Evolutionary conservation across 2,888 invertebrate genomes (phyloP).

Genomic region (Galerucella nymphaeae): DNA sequence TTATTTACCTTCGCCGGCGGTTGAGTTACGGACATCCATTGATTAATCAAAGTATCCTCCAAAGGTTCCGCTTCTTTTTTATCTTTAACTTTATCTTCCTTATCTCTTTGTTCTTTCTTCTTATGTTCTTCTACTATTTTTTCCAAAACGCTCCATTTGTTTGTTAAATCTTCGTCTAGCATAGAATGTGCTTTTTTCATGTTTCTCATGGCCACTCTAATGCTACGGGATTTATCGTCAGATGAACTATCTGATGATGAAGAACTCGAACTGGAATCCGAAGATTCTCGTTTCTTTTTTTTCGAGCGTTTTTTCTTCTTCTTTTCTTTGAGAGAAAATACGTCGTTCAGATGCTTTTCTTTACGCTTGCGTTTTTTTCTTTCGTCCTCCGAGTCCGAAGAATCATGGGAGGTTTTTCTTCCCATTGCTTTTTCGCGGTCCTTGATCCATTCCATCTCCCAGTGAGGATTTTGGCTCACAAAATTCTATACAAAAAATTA

Average conservation of each 20-base stretch:
- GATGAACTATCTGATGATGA: constrained; percentile 64
- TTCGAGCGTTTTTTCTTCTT: constrained; percentile 68
- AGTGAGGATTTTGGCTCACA: constrained; percentile 85
- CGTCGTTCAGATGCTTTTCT: constrained; percentile 50
- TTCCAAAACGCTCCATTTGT: constrained; percentile 64
- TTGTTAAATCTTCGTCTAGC: constrained; percentile 64
- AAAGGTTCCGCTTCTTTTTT: constrained; percentile 14
- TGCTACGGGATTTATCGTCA: constrained; percentile 69
- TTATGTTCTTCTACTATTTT: constrained; percentile 66
- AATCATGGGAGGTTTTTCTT: constrained; percentile 51
- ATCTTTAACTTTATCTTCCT: constrained; percentile 39
- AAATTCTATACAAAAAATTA: constrained; percentile 71
- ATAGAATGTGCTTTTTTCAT: constrained; percentile 66
- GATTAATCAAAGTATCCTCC: constrained; percentile 63
- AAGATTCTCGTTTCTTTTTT: constrained; percentile 57
- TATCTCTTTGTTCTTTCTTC: constrained; percentile 54
- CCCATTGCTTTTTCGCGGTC: constrained; percentile 71
- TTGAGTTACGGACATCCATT: constrained; percentile 68
- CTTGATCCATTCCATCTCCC: constrained; percentile 88
- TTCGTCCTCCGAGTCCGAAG: constrained; percentile 49
- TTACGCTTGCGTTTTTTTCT: constrained; percentile 51
- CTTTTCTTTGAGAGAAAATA: constrained; percentile 62
- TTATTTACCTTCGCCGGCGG: constrained; percentile 47
- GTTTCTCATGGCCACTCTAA: constrained; percentile 75
- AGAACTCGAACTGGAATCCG: constrained; percentile 64